Evolutionary conservation across 2,113 vertebrate species (phyloP).

Genomic region (Megatriorchis doriae): DNA sequence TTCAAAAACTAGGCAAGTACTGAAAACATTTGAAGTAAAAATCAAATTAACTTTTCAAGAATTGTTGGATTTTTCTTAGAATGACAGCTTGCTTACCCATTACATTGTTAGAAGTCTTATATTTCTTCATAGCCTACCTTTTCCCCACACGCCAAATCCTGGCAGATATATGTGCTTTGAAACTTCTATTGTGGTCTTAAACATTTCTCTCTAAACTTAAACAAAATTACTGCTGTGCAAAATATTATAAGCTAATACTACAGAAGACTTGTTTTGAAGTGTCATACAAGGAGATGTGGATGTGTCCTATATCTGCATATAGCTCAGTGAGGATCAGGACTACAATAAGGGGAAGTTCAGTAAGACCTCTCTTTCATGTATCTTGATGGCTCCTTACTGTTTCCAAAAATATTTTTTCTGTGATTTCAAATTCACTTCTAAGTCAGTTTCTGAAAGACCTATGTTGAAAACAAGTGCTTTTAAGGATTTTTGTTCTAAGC

Average conservation of each 20-base stretch:
- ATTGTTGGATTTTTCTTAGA: not conserved
- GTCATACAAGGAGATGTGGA: not conserved
- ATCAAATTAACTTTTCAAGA: not conserved
- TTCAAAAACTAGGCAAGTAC: not conserved
- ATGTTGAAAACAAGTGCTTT: not conserved
- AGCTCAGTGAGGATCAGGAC: not conserved
- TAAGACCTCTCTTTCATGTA: not conserved
- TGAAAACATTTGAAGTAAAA: not conserved
- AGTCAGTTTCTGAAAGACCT: conserved; percentile 13
- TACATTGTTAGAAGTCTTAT: not conserved
- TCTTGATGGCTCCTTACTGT: not conserved
- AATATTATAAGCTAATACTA: not conserved
- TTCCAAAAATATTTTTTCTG: not conserved
- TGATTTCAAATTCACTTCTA: conserved; percentile 25
- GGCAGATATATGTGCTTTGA: not conserved
- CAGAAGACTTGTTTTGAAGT: not conserved
- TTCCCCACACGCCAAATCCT: not conserved
- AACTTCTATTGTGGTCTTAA: not conserved
- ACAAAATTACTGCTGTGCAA: not conserved
- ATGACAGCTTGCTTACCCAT: not conserved
- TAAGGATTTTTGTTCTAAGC: not conserved
- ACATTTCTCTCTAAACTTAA: not conserved
- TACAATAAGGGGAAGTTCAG: not conserved
- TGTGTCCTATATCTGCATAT: not conserved
- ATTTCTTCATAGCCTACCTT: not conserved